These are phyloP conservation scores for Akabosia matsudoensis DNA, from an alignment of 1,140 invertebrate species.

Conservation along the genomic window DNA sequence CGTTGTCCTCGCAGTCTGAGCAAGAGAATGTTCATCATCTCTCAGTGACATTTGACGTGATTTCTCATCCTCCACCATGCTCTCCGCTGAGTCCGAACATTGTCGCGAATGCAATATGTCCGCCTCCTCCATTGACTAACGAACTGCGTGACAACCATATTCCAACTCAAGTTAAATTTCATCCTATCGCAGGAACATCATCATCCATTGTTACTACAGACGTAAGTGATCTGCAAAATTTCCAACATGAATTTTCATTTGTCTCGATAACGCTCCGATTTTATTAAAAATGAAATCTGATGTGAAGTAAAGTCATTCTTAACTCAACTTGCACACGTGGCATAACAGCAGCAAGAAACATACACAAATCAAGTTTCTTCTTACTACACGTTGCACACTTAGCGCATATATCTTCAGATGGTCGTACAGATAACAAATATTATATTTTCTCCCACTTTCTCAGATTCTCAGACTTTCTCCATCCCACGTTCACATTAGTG, in stretches of 20 bases:
- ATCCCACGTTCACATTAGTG: not conserved
- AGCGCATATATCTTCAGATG: too few relatives aligned
- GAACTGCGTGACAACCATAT: not conserved
- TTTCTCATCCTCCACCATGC: conserved; percentile 5
- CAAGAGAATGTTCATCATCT: conserved; percentile 5
- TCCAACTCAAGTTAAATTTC: conserved; percentile 9
- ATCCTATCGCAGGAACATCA: not conserved
- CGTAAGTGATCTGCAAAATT: not conserved
- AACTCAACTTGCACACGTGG: too few relatives aligned
- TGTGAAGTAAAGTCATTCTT: too few relatives aligned
- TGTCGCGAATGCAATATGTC: conserved; percentile 14
- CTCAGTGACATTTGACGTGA: conserved; percentile 18
- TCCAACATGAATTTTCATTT: not conserved
- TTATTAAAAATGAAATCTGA: too few relatives aligned
- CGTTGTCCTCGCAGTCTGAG: not conserved
- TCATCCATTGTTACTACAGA: not conserved
- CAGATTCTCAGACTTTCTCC: not conserved
- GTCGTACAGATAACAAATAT: not conserved
- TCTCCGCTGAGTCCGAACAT: conserved; percentile 14
- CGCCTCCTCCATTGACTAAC: conserved; percentile 10
- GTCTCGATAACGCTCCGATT: too few relatives aligned
- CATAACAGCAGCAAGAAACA: too few relatives aligned
- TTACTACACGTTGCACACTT: too few relatives aligned
- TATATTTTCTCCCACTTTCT: not conserved
- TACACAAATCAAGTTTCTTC: too few relatives aligned